phyloP scores from a whole-genome alignment of 2,113 vertebrate species.

The Polypterus bichir region DNA sequence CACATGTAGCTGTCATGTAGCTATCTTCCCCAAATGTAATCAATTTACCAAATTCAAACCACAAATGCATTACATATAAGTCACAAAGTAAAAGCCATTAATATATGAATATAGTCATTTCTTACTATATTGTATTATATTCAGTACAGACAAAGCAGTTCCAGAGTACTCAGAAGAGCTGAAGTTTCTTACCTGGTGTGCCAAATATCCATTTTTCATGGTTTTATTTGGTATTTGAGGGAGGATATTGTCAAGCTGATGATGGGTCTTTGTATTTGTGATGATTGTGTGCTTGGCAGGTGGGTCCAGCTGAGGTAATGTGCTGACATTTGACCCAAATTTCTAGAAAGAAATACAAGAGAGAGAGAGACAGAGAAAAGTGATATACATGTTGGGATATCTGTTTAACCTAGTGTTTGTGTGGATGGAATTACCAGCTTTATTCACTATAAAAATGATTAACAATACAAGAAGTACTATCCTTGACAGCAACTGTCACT shows the following conservation, averaged over 20 bases:
- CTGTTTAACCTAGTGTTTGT: conserved; percentile 29
- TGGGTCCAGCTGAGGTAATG: conserved; percentile 59
- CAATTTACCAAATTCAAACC: too few relatives aligned
- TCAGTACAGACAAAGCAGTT: background rate
- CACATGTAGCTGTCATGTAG: too few relatives aligned
- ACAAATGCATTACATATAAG: too few relatives aligned
- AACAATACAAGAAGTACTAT: conserved; percentile 32
- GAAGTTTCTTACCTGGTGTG: conserved; percentile 41
- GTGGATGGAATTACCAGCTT: conserved; percentile 47
- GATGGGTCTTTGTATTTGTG: conserved; percentile 47
- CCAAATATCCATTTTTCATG: conserved; percentile 41
- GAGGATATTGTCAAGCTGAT: conserved; percentile 50
- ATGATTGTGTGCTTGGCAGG: conserved; percentile 57
- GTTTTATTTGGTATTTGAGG: conserved; percentile 57
- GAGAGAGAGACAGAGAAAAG: conserved; percentile 7
- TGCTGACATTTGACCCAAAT: conserved; percentile 37
- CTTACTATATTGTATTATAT: background rate
- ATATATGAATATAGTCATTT: too few relatives aligned
- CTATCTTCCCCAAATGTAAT: too few relatives aligned
- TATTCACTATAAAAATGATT: conserved; percentile 22
- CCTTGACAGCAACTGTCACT: conserved; percentile 32
- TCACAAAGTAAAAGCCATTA: too few relatives aligned
- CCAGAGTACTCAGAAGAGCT: background rate
- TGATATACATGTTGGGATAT: background rate
- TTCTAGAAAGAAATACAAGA: conserved; percentile 41